Evolutionary conservation across 2,797 vertebrate genomes (phyloP), one percentile per base, ranked within the genome.

Genomic region (Ptychadena robeensis): DNA sequence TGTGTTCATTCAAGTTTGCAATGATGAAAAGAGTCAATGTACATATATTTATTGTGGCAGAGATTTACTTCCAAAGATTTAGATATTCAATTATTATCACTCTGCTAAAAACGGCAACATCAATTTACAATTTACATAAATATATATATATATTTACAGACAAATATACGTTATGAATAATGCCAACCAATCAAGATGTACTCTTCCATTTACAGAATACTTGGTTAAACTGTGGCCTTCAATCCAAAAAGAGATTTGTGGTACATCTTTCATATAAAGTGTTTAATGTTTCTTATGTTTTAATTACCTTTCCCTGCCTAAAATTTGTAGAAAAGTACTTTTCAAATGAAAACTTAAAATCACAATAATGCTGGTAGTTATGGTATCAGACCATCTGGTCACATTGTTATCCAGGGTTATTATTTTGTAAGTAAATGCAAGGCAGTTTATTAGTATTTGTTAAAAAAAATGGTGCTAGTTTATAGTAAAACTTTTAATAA

Each of bases 41-140:
- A 66, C 18, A 77, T 77, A 48, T 69, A 69, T 53, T 65, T 77
- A 57, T 53, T 57, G 9, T 66, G 38, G 15, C 37, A 48, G 44
- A 77, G 18, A 31, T 22, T 77, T n/a, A 28, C 31, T 25, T 61
- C 34, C 32, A 76, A 76, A 76, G 27, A 44, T n/a, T 27, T 31
- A 25, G 11, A 14, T 53, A 18, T 53, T 4, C 15, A 15, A n/a
- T 53, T n/a, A 18, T 3, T 48, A 6, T 53, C 44, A 53, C 15
- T 53, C 18, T 22, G 14, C 1, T 4, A 18, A 0, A 18, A 44
- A 15, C n/a, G n/a, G n/a, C n/a, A n/a, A n/a, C n/a, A n/a, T n/a
- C n/a, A n/a, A n/a, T n/a, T n/a, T n/a, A n/a, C n/a, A 44, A 44
- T 14, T 11, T 15, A 3, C 44, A 5, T 53, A 53, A 22, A 22